These are phyloP conservation scores for Rapana venosa DNA, from an alignment of 2,888 invertebrate genomes.

Conservation along the genomic window DNA sequence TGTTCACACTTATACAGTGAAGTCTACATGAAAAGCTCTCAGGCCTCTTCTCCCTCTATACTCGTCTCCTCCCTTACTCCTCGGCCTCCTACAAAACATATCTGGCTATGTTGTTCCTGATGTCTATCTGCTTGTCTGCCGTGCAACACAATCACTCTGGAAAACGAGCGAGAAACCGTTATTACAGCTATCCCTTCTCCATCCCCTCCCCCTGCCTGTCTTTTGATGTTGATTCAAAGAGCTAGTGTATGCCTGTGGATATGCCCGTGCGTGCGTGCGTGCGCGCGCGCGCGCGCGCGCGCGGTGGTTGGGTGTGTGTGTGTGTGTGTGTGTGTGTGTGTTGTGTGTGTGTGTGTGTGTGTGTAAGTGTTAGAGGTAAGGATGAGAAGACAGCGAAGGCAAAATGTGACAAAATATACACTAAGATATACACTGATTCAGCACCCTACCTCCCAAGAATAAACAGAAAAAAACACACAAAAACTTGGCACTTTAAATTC, in stretches of 20 bases:
- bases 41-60: not conserved
- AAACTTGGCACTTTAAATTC: too few relatives aligned
- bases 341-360: not conserved
- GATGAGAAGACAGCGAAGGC: too few relatives aligned
- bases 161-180: not conserved
- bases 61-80: not conserved
- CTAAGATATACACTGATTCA: too few relatives aligned
- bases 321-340: not conserved
- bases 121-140: not conserved
- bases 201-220: not conserved
- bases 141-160: not conserved
- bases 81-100: not conserved
- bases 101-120: not conserved
- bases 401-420: too few relatives aligned
- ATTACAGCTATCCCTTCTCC: not conserved
- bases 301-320: too few relatives aligned
- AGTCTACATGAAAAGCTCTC: not conserved
- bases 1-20: not conserved
- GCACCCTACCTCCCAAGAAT: too few relatives aligned
- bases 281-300: too few relatives aligned
- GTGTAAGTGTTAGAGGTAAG: not conserved
- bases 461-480: too few relatives aligned
- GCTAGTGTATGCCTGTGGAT: too few relatives aligned
- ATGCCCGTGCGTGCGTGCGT: too few relatives aligned
- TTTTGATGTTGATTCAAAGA: not conserved